phyloP scores from a whole-genome alignment of 1,140 invertebrate species.

The Scaptodrosophila lebanonensis region DNA sequence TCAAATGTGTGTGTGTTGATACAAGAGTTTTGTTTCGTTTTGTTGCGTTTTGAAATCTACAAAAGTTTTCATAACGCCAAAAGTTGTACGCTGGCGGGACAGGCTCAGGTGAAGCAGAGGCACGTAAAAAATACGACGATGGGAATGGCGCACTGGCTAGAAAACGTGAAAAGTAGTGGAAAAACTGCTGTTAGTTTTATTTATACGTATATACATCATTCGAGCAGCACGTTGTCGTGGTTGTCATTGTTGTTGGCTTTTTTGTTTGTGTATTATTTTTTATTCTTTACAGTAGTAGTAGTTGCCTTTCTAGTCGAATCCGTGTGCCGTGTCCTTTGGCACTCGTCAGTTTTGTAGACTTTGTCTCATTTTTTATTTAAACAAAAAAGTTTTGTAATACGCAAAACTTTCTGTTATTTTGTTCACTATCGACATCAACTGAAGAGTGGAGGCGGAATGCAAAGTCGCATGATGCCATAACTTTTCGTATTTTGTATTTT shows the following conservation, averaged over 20 bases:
- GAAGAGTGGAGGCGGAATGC: slow-evolving; percentile 10
- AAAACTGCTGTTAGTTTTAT: slow-evolving; percentile 55
- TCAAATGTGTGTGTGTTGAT: background rate
- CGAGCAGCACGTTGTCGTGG: slow-evolving; percentile 22
- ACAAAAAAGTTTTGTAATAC: slow-evolving; percentile 24
- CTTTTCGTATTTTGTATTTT: background rate
- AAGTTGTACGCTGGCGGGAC: slow-evolving; percentile 29
- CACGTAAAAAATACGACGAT: slow-evolving; percentile 53
- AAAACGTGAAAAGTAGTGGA: slow-evolving; percentile 52
- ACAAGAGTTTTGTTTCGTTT: too few relatives aligned
- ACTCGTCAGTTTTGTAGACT: slow-evolving; percentile 50
- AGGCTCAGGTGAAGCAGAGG: slow-evolving; percentile 36
- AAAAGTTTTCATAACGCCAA: slow-evolving; percentile 46
- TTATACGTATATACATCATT: slow-evolving; percentile 44
- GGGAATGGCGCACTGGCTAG: slow-evolving; percentile 10
- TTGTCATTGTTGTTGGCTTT: background rate
- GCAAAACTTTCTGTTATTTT: slow-evolving; percentile 24
- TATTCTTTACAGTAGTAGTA: too few relatives aligned
- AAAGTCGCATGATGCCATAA: slow-evolving; percentile 24
- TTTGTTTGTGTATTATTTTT: too few relatives aligned
- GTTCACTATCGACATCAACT: slow-evolving; percentile 22
- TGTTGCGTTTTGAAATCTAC: slow-evolving; percentile 4
- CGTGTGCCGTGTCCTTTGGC: slow-evolving; percentile 32
- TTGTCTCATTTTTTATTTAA: slow-evolving; percentile 57
- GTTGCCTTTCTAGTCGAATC: slow-evolving; percentile 41